Percentiles rank a stretch among this genome's conserved stretches.
Conservation (phyloP, 2,113 vertebrate species). For the Cyprinus carpio region DNA sequence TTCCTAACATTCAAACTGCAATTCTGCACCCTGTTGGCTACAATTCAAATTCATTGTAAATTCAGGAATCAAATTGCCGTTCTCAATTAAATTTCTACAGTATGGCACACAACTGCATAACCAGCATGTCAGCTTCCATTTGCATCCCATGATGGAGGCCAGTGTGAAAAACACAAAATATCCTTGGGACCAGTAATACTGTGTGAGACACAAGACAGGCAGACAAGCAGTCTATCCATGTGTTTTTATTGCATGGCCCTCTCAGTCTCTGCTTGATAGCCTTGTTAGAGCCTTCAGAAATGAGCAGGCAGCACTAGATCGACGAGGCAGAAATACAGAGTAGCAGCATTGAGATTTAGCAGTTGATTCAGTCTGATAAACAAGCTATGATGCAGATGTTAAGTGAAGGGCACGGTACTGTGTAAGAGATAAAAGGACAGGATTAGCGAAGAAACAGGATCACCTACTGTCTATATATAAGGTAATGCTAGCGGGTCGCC, state of each 20-base stretch:
- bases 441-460: conserved; percentile 17
- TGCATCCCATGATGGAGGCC: not conserved
- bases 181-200: not conserved
- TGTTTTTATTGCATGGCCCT: conserved; percentile 29
- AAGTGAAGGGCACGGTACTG: not conserved
- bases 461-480: conserved; percentile 56
- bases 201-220: not conserved
- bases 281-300: conserved; percentile 44
- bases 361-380: not conserved
- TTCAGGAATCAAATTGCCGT: too few relatives aligned
- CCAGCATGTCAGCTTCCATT: not conserved
- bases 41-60: too few relatives aligned
- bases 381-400: not conserved
- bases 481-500: conserved; percentile 62
- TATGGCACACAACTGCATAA: not conserved
- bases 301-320: not conserved
- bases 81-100: too few relatives aligned
- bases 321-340: not conserved
- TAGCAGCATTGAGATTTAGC: too few relatives aligned
- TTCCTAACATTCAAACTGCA: too few relatives aligned
- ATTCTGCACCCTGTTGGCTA: too few relatives aligned
- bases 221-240: conserved; percentile 21
- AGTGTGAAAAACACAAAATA: not conserved
- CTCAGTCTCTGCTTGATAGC: conserved; percentile 33
- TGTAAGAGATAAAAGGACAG: conserved; percentile 9